These are phyloP conservation scores for Crambe crambe DNA, from an alignment of 37 sponge, comb jelly and placozoan species.

Conservation along the genomic window DNA sequence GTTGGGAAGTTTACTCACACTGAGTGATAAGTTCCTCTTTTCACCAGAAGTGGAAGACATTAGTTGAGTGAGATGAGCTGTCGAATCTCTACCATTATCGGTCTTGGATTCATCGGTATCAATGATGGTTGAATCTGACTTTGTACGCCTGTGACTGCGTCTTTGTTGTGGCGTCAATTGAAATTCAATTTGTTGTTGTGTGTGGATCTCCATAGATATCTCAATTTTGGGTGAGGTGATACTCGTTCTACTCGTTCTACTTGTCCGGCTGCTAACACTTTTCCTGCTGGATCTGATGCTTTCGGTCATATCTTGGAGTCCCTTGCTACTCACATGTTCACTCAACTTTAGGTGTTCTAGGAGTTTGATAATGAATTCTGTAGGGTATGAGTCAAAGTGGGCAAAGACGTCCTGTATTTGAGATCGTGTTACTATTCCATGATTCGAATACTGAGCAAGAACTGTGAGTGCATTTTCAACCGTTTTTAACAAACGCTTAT, in stretches of 20 bases:
- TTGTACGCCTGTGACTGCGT: neutral
- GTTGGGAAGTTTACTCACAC: neutral
- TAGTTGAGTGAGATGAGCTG: neutral
- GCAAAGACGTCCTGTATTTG: constrained; percentile 3
- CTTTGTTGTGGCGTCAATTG: neutral
- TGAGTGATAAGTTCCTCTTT: neutral
- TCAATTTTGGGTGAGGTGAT: neutral
- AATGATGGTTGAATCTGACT: neutral
- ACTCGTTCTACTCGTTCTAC: neutral
- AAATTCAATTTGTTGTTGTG: neutral
- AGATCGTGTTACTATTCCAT: neutral
- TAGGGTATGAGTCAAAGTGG: no score
- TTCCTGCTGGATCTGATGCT: neutral
- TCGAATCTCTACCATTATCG: neutral
- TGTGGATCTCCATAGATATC: no score
- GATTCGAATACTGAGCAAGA: neutral
- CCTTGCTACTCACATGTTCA: neutral
- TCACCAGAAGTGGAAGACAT: neutral
- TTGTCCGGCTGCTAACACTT: neutral
- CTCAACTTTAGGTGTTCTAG: constrained; percentile 12
- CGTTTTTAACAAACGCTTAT: neutral
- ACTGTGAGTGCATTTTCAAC: neutral
- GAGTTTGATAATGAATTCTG: constrained; percentile 25
- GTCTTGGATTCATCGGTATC: neutral
- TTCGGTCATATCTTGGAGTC: neutral